Conservation (phyloP, 92 coral and sea anemone species). For the Scolanthus callimorphus region DNA sequence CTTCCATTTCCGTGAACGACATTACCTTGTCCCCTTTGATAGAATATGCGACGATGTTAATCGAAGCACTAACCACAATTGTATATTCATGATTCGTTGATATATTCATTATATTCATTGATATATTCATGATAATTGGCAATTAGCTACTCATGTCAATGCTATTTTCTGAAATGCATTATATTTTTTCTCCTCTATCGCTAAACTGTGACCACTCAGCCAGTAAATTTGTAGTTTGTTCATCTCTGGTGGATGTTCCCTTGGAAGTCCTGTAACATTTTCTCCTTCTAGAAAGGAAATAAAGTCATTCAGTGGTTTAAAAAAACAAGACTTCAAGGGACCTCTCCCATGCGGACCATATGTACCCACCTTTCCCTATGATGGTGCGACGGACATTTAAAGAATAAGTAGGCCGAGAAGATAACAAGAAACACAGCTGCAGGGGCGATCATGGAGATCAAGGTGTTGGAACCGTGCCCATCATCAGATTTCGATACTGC, state of each 20-base stretch:
- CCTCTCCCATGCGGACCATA: not conserved
- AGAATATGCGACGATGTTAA: no score
- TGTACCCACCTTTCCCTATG: not conserved
- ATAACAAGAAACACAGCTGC: slow-evolving; percentile 29
- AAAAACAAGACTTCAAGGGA: not conserved
- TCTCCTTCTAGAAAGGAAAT: not conserved
- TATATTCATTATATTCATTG: no score
- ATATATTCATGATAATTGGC: no score
- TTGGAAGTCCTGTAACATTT: slow-evolving; percentile 13
- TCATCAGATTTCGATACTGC: not conserved
- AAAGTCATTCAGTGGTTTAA: not conserved
- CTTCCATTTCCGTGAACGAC: no score
- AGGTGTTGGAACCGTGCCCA: slow-evolving; percentile 5
- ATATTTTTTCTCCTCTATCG: slow-evolving; percentile 36
- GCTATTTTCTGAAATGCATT: no score
- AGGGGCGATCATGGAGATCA: slow-evolving; percentile 36
- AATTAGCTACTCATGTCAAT: no score
- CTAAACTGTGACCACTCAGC: slow-evolving; percentile 32
- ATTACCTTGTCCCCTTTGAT: no score
- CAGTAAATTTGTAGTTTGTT: slow-evolving; percentile 30
- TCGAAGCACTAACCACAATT: no score
- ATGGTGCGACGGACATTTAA: slow-evolving; percentile 21
- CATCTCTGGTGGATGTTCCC: slow-evolving; percentile 24
- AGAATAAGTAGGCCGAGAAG: slow-evolving; percentile 24
- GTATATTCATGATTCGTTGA: no score